phyloP scores from a whole-genome alignment of 2,797 vertebrate genomes.

The Cygnus olor region DNA sequence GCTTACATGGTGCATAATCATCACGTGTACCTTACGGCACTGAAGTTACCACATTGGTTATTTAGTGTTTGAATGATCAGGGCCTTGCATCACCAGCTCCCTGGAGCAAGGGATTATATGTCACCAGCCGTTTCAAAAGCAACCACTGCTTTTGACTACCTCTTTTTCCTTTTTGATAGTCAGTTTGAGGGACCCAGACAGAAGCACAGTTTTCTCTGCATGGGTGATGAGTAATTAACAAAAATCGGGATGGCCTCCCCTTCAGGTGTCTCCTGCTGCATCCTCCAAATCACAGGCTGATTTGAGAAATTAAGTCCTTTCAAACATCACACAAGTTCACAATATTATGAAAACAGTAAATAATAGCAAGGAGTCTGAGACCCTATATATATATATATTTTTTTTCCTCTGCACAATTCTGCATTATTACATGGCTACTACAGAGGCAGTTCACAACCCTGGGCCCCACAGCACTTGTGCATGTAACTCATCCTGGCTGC shows the following conservation, averaged over 20 bases:
- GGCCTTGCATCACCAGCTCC: neutral
- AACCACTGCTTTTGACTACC: neutral
- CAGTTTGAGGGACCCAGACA: neutral
- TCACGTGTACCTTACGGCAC: neutral
- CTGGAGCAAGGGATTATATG: neutral
- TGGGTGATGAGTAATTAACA: neutral
- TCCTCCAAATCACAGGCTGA: neutral
- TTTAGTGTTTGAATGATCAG: neutral
- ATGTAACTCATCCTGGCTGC: conserved; percentile 58
- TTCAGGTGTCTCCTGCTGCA: neutral
- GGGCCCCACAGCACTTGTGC: conserved; percentile 72
- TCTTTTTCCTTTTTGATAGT: neutral
- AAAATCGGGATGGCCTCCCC: neutral
- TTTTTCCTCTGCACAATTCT: neutral
- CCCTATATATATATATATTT: neutral
- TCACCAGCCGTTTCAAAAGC: neutral
- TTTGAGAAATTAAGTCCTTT: neutral
- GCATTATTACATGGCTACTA: neutral
- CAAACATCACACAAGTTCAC: neutral
- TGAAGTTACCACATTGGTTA: neutral
- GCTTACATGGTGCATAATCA: neutral
- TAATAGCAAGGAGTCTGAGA: neutral
- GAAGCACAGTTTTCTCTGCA: neutral
- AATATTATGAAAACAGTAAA: neutral
- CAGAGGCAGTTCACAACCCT: conserved; percentile 26